Conservation (phyloP, 2,797 vertebrate species). For the Crax fasciolata region DNA sequence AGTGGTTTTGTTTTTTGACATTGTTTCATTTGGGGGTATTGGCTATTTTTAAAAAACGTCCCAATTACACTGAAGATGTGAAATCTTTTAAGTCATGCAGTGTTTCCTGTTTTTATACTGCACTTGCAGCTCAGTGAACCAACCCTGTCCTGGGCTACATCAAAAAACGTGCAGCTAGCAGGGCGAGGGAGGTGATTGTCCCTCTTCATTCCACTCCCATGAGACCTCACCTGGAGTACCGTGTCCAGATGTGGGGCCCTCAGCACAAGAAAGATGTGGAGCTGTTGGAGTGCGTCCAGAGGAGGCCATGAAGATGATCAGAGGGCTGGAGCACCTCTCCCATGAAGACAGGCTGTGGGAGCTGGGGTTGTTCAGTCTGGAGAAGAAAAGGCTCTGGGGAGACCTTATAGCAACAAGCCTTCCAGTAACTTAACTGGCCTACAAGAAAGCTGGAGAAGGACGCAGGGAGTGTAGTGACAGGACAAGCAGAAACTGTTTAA, state of each 20-base stretch:
- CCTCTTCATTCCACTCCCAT: background rate
- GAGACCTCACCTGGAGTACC: background rate
- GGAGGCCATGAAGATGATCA: background rate
- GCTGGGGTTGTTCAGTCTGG: background rate
- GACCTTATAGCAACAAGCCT: background rate
- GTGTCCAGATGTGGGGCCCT: background rate
- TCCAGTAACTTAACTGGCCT: background rate
- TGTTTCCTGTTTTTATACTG: background rate
- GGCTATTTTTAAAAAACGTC: background rate
- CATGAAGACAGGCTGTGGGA: background rate
- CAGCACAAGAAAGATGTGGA: background rate
- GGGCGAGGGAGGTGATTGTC: background rate
- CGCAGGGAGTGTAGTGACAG: background rate
- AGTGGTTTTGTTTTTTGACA: background rate
- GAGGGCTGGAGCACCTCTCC: background rate
- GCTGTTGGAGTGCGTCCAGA: background rate
- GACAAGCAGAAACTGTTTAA: background rate
- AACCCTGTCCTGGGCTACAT: background rate
- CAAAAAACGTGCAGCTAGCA: background rate
- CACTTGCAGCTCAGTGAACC: background rate
- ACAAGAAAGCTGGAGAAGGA: background rate
- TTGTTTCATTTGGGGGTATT: background rate
- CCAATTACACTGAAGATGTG: background rate
- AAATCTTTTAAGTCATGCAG: background rate
- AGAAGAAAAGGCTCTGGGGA: background rate